Evolutionary conservation across 2,797 vertebrate species (phyloP).

Genomic region (Enteromius anoplus): DNA sequence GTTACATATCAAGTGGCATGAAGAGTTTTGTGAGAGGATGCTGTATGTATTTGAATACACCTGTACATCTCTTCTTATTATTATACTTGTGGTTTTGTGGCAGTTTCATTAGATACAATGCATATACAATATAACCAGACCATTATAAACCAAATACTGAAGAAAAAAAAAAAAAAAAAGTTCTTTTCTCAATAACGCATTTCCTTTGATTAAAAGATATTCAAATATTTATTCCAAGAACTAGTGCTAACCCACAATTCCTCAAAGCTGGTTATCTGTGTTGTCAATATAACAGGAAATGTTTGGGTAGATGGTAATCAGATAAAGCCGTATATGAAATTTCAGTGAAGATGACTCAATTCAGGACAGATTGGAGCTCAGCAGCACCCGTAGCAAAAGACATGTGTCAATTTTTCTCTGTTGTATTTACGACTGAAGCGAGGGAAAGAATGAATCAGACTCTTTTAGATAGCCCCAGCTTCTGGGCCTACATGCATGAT

Average conservation of each 20-base stretch:
- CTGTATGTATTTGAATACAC: background rate
- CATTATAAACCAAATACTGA: background rate
- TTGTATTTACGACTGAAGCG: constrained; percentile 9
- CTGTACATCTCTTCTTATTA: too few species aligned
- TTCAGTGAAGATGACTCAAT: constrained; percentile 56
- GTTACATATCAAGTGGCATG: constrained; percentile 48
- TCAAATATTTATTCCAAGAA: constrained; percentile 62
- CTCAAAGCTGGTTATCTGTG: constrained; percentile 51
- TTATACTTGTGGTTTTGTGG: background rate
- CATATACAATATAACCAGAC: background rate
- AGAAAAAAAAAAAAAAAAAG: background rate
- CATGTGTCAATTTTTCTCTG: constrained; percentile 11
- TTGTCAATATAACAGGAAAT: constrained; percentile 62
- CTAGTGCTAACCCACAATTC: constrained; percentile 11
- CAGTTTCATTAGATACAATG: background rate
- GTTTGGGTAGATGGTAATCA: constrained; percentile 50
- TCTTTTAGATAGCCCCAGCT: constrained; percentile 52
- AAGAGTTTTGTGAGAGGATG: background rate
- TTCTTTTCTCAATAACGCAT: background rate
- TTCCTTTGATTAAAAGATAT: constrained; percentile 2
- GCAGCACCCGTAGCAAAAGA: background rate
- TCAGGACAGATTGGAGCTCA: constrained; percentile 37
- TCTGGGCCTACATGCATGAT: constrained; percentile 48
- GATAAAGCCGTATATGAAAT: constrained; percentile 46
- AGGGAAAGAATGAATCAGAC: constrained; percentile 38